Conservation (phyloP, 2,888 invertebrate species). For the Monopis laevigella region DNA sequence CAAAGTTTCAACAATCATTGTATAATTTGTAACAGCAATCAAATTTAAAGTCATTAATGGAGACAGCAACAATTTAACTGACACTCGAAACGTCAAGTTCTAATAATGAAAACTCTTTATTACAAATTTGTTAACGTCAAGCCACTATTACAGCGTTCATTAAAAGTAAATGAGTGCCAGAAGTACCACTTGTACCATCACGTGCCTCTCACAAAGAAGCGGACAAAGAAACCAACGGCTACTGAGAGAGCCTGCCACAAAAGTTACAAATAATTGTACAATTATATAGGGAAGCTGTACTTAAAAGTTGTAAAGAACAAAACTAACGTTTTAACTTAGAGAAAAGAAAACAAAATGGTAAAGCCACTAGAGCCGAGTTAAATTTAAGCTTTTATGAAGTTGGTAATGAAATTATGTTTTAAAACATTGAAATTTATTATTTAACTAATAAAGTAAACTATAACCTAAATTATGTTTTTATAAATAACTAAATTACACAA, state of each 20-base stretch:
- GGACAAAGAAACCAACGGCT: constrained; percentile 48
- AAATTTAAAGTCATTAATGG: constrained; percentile 1
- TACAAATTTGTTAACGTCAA: constrained; percentile 11
- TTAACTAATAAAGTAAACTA: too few species aligned
- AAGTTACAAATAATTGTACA: constrained; percentile 46
- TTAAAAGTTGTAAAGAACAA: constrained; percentile 3
- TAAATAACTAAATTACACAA: too few species aligned
- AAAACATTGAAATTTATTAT: too few species aligned
- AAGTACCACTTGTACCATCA: constrained; percentile 53
- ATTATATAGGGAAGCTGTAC: constrained; percentile 30
- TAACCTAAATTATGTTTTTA: too few species aligned
- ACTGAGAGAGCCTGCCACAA: constrained; percentile 42
- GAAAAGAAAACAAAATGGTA: too few species aligned
- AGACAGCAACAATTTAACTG: constrained; percentile 54
- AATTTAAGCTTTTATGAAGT: too few species aligned
- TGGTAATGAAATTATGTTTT: too few species aligned
- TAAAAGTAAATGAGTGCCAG: constrained; percentile 63
- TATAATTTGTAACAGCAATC: too few species aligned
- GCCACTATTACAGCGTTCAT: constrained; percentile 26
- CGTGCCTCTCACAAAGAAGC: constrained; percentile 50
- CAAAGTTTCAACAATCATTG: too few species aligned
- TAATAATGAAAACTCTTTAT: constrained; percentile 32
- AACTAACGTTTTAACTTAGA: too few species aligned
- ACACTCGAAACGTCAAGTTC: constrained; percentile 53
- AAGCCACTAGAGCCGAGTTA: too few species aligned